Evolutionary conservation across 2,113 vertebrate genomes (phyloP), one percentile per base, ranked within the genome.

Genomic region (Chloroceryle aenea): DNA sequence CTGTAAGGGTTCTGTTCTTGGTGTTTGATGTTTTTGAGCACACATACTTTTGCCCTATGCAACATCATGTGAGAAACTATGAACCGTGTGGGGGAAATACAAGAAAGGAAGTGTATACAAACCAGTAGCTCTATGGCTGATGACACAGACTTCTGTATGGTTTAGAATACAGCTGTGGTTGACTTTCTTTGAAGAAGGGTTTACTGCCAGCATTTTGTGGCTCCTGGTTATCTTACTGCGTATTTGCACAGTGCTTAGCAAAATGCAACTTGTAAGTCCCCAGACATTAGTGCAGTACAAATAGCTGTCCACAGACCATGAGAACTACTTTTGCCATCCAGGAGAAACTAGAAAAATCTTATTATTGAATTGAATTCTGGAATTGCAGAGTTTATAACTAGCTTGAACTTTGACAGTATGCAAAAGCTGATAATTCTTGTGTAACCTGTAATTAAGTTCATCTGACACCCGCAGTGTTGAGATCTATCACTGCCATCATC

Each of bases 161-260:
- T 86, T 93, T 87, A 89, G 76, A 84, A 71, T 67, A 47, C 72
- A 95, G 68, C 52, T 95, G 79, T 77, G 95, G 86, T 81, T 67
- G 83, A 72, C 75, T 87, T 96, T 93, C 94, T 93, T 94, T 89
- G 85, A 95, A 91, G n/a, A 82, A 92, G 42, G 7, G 12, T 67
- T 93, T 90, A 27, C 27, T 84, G 86, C 34, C 61, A 77, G 40
- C 30, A 7, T 75, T 88, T 80, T 86, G 79, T 86, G 93, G 83
- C 68, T 88, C 19, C 22, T 81, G 73, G 59, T 47, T 59, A 32
- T 84, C 43, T 68, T 75, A 81, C 34, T 83, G 56, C 67, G 0
- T 66, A 55, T 91, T 80, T 88, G 55, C 42, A 74, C 50, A 55
- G 62, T 71, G 76, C 76, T 76, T 47, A 81, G 23, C 72, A 87